Evolutionary conservation across 2,888 invertebrate genomes (phyloP), one percentile per base, ranked within the genome.

Genomic region (Neoitamus cyanurus): DNA sequence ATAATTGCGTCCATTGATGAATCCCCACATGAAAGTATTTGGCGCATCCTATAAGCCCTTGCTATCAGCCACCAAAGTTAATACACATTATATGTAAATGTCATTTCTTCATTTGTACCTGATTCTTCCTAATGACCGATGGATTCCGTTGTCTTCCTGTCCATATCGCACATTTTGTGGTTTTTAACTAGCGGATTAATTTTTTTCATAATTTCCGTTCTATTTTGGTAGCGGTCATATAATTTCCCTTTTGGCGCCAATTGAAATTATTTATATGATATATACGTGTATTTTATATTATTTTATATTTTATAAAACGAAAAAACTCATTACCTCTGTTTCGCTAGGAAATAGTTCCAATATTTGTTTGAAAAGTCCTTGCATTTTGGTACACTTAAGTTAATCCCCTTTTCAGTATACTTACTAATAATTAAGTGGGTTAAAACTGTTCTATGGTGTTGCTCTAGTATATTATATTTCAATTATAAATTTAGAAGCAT

Each of bases 371-470:
- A 2, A 7, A 58, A 20, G 20, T 58, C 58, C 58, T n/a, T 58
- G 2, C 58, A 58, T 58, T 58, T 58, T 58, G 58, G 15, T 7
- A 58, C 58, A 25, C n/a, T 58, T 58, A 58, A 58, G 7, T 25
- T n/a, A 58, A 58, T n/a, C 25, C 58, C 58, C 25, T 58, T n/a
- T 58, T 58, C 58, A 58, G 15, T 58, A 58, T 13, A 58, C 58
- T n/a, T 58, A 20, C 15, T 15, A 4, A 58, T 58, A 58, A 58
- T 58, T 58, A n/a, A 15, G 25, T 58, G 58, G 58, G 58, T 58
- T 58, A 58, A 58, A n/a, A 15, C 85, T 83, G 84, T 11, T 30
- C 37, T 15, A 83, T 85, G 70, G 58, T 83, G 20, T 84, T 69
- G 58, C 20, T 58, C 15, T 58, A 58, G 25, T 58, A 20, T n/a